Percentiles rank a stretch among this genome's conserved stretches.
Evolutionary conservation across 2,113 vertebrate species (phyloP).

Genomic region (Ophiodon elongatus): DNA sequence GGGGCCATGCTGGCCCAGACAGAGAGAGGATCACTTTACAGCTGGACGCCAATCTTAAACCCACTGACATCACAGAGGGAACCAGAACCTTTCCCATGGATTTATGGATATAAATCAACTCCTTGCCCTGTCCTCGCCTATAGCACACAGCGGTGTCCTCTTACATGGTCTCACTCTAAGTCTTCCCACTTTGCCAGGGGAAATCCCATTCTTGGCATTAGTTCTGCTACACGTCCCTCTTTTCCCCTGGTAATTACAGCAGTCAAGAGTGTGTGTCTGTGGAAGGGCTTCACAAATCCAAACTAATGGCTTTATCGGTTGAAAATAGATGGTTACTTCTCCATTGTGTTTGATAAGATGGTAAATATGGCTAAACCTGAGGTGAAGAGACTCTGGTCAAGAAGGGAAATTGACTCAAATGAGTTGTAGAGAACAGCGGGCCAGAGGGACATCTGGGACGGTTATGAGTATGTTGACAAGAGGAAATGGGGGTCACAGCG

Average conservation of each 20-base stretch:
- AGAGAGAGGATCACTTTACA: conserved; percentile 81
- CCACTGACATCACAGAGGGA: conserved; percentile 71
- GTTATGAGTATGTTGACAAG: conserved; percentile 75
- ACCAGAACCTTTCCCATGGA: conserved; percentile 79
- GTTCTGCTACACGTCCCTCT: conserved; percentile 71
- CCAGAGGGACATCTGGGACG: conserved; percentile 70
- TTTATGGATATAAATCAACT: conserved; percentile 82
- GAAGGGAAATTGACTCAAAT: conserved; percentile 29
- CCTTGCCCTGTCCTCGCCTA: conserved; percentile 69
- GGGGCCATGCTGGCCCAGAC: conserved; percentile 68
- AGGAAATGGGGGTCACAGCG: conserved; percentile 78
- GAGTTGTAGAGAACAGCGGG: conserved; percentile 49
- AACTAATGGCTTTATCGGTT: conserved; percentile 33
- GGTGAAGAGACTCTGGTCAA: conserved; percentile 32
- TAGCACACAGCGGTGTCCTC: conserved; percentile 68
- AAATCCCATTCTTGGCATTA: conserved; percentile 78
- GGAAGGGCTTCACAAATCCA: conserved; percentile 43
- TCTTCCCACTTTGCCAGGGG: conserved; percentile 65
- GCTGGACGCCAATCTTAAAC: conserved; percentile 78
- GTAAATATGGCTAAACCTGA: conserved; percentile 41
- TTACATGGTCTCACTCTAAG: conserved; percentile 69
- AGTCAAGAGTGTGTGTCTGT: conserved; percentile 32
- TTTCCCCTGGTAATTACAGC: conserved; percentile 63
- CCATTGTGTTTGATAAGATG: conserved; percentile 21
- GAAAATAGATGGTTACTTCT: conserved; percentile 42